A percentile compares a stretch with the other conserved stretches of the same genome.
Evolutionary conservation across 2,113 vertebrate species (phyloP).

Genomic region (Psephotus haematonotus): DNA sequence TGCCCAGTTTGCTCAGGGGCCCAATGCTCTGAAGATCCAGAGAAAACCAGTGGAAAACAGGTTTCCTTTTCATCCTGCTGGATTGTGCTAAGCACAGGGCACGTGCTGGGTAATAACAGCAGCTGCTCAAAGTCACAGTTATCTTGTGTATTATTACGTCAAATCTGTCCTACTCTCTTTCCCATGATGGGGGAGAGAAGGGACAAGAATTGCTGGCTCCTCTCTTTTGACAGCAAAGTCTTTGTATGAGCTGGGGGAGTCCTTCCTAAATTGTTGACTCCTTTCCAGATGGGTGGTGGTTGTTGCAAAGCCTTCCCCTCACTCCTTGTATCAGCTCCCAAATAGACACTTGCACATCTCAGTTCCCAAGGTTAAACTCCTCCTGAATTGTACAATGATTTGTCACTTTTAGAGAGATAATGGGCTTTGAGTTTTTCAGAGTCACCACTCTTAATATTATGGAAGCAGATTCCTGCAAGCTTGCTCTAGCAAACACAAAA

Average conservation of each 20-base stretch:
- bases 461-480: neutral
- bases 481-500: neutral
- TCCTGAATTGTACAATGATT: neutral
- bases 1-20: neutral
- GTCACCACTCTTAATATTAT: neutral
- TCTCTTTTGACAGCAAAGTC: neutral
- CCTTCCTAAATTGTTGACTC: neutral
- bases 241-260: neutral
- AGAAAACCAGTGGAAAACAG: neutral
- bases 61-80: neutral
- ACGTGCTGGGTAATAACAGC: neutral
- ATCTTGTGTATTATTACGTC: accelerated
- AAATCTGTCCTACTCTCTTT: neutral
- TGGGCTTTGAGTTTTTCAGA: neutral
- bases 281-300: neutral
- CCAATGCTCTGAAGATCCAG: neutral
- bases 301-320: neutral
- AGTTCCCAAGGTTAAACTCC: neutral
- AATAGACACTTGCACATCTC: neutral
- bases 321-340: neutral
- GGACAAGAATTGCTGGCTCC: neutral
- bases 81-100: neutral
- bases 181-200: neutral
- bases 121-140: neutral
- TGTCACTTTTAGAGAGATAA: neutral